Conservation (phyloP, 2,113 vertebrate species). For the Sporophila hypoxantha region DNA sequence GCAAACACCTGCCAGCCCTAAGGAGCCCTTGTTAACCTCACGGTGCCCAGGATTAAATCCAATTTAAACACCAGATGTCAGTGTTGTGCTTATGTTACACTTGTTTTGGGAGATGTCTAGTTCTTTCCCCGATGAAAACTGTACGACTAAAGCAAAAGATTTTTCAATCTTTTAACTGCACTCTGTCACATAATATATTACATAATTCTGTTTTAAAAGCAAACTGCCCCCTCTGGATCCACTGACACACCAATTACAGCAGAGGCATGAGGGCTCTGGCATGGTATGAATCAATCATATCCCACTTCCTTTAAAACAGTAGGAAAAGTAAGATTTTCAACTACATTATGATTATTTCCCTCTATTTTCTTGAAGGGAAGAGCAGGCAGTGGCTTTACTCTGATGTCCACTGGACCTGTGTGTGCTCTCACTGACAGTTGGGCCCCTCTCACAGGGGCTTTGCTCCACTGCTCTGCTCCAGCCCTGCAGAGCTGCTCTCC, state of each 20-base stretch:
- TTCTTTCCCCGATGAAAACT: not conserved
- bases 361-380: not conserved
- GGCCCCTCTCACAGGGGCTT: not conserved
- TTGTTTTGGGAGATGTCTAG: not conserved
- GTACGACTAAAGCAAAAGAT: not conserved
- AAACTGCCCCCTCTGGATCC: not conserved
- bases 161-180: not conserved
- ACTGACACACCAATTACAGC: not conserved
- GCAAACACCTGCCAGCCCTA: not conserved
- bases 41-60: not conserved
- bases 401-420: no score
- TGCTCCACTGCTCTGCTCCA: not conserved
- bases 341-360: not conserved
- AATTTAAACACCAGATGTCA: constrained; percentile 71
- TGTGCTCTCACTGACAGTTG: not conserved
- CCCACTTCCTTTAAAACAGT: not conserved
- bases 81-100: constrained; percentile 67
- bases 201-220: not conserved
- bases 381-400: not conserved
- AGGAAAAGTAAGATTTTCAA: not conserved
- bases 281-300: not conserved
- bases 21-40: not conserved
- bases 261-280: not conserved
- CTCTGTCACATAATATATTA: not conserved
- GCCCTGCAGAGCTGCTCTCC: not conserved